Evolutionary conservation across 2,113 vertebrate genomes (phyloP), one percentile per base, ranked within the genome.

Genomic region (Nyctereutes procyonoides): DNA sequence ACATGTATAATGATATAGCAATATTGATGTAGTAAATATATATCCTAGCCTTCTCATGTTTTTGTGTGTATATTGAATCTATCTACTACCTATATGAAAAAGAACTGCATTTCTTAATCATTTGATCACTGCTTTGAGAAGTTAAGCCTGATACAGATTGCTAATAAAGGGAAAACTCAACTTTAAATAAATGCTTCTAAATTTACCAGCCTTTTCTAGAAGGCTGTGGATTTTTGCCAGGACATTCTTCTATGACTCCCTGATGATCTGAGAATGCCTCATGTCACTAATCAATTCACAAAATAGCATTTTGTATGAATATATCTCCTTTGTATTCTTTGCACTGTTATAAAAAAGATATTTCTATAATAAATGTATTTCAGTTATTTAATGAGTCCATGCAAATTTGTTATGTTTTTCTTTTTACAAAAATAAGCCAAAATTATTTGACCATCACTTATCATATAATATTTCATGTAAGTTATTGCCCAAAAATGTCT

Each of bases 361-460:
- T 56, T 88, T 91, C 6, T 65, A n/a, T 9, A 51, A 62, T 69
- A 56, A 88, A 53, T 32, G 16, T 12, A 35, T 63, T 87, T 56
- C 24, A 93, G 35, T 15, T 90, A 69, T 53, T 82, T 71, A 80
- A 74, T 84, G 62, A 79, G 6, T 65, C 38, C 56, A 38, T 43
- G 22, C 1, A 55, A 81, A 19, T 24, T 77, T 43, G 1, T 38
- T 71, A 95, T 56, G 35, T 79, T 89, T 67, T 85, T 30, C 16
- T 48, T 92, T 62, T 43, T 95, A n/a, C 82, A 96, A 93, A n/a
- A 28, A 56, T 4, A 63, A 48, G 43, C 43, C 48, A 86, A 88
- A 86, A n/a, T 65, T 73, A 62, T 74, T 63, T 43, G 5, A 19
- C 1, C 12, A 76, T 3, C 43, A 4, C 0, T 97, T 55, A 69